Conservation (phyloP, 2,113 vertebrate species). For the Larimichthys polyactis region DNA sequence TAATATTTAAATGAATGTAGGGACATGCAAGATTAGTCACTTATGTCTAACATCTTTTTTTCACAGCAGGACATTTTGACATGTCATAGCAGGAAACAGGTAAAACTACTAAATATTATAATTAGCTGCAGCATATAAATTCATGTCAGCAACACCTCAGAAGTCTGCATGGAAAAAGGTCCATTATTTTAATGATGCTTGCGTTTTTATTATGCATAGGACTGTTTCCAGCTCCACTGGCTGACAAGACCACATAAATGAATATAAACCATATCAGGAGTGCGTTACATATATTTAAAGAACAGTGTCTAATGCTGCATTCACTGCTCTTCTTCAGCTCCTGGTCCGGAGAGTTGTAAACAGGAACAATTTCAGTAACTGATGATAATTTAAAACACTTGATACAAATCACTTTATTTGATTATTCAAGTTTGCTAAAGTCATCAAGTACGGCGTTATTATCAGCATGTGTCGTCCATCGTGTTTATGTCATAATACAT, state of each 20-base stretch:
- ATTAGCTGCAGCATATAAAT: background rate
- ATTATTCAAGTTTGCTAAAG: accelerated
- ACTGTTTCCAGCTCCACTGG: background rate
- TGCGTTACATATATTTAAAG: too few relatives aligned
- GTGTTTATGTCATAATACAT: background rate
- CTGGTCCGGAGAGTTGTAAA: background rate
- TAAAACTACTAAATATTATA: too few relatives aligned
- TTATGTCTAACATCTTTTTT: background rate
- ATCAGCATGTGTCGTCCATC: too few relatives aligned
- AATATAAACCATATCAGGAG: background rate
- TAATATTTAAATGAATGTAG: too few relatives aligned
- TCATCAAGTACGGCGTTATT: too few relatives aligned
- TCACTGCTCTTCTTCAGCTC: background rate
- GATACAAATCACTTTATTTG: background rate
- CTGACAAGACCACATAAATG: background rate
- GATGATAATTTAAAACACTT: background rate
- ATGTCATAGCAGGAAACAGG: background rate
- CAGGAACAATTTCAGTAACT: background rate
- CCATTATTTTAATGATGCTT: background rate
- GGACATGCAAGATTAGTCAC: too few relatives aligned
- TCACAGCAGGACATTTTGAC: background rate
- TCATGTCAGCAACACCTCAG: too few relatives aligned
- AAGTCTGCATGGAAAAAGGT: background rate
- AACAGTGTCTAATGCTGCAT: background rate
- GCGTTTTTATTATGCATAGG: background rate